Conservation (phyloP, 2,888 invertebrate species). For the Volucella zonaria region DNA sequence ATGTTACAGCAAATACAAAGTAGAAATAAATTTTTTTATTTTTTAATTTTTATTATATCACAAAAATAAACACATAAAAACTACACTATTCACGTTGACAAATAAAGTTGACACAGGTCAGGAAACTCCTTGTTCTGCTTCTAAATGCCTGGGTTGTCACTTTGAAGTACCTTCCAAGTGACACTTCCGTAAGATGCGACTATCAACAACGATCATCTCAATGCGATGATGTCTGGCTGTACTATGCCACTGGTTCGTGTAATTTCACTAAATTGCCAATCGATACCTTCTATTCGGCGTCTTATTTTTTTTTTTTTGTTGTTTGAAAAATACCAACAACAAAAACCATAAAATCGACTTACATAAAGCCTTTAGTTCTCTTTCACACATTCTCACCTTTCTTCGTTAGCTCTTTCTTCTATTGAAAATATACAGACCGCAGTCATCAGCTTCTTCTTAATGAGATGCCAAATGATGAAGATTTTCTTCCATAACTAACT, state of each 20-base stretch:
- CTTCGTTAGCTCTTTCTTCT: constrained; percentile 36
- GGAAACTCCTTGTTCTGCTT: neutral
- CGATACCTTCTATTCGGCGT: constrained; percentile 45
- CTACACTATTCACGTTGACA: too few relatives aligned
- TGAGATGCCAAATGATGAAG: constrained; percentile 29
- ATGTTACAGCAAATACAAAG: too few relatives aligned
- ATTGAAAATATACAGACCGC: constrained; percentile 16
- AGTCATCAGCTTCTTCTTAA: constrained; percentile 37
- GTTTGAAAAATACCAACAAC: constrained; percentile 37
- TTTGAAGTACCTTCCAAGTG: neutral
- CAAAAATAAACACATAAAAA: too few relatives aligned
- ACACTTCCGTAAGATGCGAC: constrained; percentile 9
- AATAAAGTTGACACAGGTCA: neutral
- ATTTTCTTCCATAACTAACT: constrained; percentile 46
- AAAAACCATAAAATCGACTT: constrained; percentile 47
- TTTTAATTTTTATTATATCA: too few relatives aligned
- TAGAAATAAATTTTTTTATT: too few relatives aligned
- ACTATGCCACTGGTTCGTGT: constrained; percentile 43
- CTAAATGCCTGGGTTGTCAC: neutral
- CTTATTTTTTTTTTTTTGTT: constrained; percentile 20
- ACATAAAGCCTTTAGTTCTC: constrained; percentile 64
- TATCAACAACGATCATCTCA: constrained; percentile 46
- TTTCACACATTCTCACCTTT: constrained; percentile 65
- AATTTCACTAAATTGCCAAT: constrained; percentile 58
- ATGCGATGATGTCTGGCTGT: constrained; percentile 51